Evolutionary conservation across 2,113 vertebrate genomes (phyloP).

Genomic region (Rhagologus leucostigma): DNA sequence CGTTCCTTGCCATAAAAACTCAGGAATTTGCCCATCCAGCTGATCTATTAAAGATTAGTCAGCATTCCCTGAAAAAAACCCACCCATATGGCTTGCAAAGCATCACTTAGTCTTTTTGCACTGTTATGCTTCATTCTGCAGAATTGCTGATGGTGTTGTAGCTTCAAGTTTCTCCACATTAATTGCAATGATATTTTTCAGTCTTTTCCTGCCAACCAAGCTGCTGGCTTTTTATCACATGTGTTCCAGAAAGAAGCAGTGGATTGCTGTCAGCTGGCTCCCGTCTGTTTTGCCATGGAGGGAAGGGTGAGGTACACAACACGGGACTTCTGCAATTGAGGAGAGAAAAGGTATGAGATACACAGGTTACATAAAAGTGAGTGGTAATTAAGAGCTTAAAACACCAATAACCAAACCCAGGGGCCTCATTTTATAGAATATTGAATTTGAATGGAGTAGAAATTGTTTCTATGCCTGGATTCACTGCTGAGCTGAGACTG

Average conservation of each 20-base stretch:
- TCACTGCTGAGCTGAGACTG: neutral
- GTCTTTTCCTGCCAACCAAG: slow-evolving; percentile 46
- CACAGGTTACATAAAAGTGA: neutral
- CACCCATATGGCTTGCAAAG: slow-evolving; percentile 23
- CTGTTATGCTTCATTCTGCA: neutral
- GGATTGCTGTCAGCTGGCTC: neutral
- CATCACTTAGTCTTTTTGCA: neutral
- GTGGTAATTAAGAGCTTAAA: neutral
- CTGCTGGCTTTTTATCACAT: slow-evolving; percentile 21
- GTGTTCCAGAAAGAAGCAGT: neutral
- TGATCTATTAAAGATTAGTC: neutral
- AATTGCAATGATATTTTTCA: slow-evolving; percentile 38
- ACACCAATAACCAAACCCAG: neutral
- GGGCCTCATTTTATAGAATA: neutral
- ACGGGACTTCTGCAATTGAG: fast-evolving
- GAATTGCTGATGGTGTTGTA: neutral
- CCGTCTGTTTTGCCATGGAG: neutral
- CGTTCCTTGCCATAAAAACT: neutral
- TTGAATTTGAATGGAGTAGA: neutral
- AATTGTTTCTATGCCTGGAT: neutral
- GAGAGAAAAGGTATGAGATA: neutral
- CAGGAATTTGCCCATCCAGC: neutral
- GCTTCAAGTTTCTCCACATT: slow-evolving; percentile 34
- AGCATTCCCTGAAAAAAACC: neutral
- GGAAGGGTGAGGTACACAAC: neutral